phyloP scores from a whole-genome alignment of 2,797 vertebrate genomes.

The Hybognathus amarus region DNA sequence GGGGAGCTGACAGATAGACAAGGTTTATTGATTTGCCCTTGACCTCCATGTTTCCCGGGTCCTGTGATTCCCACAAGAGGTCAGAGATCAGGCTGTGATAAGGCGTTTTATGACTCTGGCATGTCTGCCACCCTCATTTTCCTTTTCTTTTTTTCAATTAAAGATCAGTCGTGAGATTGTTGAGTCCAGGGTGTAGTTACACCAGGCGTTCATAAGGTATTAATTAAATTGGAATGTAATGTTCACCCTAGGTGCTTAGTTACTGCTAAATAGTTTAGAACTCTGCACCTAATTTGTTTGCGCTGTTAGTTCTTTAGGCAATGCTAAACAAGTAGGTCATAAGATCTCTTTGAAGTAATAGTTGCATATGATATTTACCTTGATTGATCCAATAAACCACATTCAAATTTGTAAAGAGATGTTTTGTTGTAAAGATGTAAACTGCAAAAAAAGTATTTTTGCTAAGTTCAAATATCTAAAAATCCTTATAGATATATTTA shows the following conservation, averaged over 20 bases:
- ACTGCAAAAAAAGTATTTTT: not conserved
- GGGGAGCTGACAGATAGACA: slow-evolving; percentile 49
- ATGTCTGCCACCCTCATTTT: slow-evolving; percentile 13
- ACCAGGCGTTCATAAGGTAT: not conserved
- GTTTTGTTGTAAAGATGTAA: not conserved
- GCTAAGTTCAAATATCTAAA: not conserved
- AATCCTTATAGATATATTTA: not conserved
- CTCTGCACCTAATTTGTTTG: not conserved
- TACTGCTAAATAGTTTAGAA: not conserved
- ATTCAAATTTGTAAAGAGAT: not conserved
- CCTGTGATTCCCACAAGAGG: slow-evolving; percentile 45
- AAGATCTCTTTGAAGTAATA: not conserved
- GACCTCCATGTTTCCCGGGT: slow-evolving; percentile 66
- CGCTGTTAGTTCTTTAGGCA: not conserved
- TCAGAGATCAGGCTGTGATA: slow-evolving; percentile 66
- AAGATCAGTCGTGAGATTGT: slow-evolving; percentile 28
- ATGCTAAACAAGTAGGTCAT: not conserved
- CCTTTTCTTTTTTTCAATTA: not conserved
- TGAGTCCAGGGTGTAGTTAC: not conserved
- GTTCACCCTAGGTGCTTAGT: not conserved
- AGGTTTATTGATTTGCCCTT: slow-evolving; percentile 71
- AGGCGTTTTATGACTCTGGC: slow-evolving; percentile 57
- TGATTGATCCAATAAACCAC: not conserved
- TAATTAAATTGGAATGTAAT: slow-evolving; percentile 16
- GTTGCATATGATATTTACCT: not conserved